Percentiles rank a stretch among this genome's conserved stretches.
These are phyloP conservation scores for Medauroidea extradentata DNA, from an alignment of 1,140 invertebrate species.

Conservation along the genomic window DNA sequence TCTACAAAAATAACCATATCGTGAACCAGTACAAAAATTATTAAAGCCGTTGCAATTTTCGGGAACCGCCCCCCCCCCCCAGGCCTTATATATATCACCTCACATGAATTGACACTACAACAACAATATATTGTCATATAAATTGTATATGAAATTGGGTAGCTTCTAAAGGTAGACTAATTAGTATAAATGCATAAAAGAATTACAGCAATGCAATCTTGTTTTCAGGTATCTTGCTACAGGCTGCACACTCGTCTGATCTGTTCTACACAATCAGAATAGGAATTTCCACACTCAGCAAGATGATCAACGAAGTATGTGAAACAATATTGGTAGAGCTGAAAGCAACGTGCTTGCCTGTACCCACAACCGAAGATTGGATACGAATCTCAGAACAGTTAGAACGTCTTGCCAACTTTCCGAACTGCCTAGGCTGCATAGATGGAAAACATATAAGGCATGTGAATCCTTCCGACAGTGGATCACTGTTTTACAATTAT, in stretches of 20 bases:
- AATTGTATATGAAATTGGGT: too few species aligned
- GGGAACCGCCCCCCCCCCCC: too few species aligned
- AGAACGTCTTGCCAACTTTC: slow-evolving; percentile 32
- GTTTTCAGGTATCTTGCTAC: slow-evolving; percentile 8
- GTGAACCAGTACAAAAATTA: too few species aligned
- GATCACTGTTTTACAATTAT: slow-evolving; percentile 8
- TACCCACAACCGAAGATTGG: slow-evolving; percentile 30
- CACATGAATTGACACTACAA: too few species aligned
- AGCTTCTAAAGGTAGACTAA: too few species aligned
- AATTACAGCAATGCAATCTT: neutral
- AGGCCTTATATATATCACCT: too few species aligned
- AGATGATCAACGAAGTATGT: slow-evolving; percentile 30
- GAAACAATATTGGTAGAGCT: slow-evolving; percentile 29
- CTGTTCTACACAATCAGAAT: slow-evolving; percentile 34
- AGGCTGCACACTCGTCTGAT: slow-evolving; percentile 32
- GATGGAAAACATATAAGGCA: slow-evolving; percentile 38
- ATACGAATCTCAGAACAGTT: slow-evolving; percentile 27
- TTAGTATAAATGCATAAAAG: neutral
- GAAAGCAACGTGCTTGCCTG: slow-evolving; percentile 22
- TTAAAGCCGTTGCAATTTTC: too few species aligned
- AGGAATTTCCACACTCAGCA: slow-evolving; percentile 29
- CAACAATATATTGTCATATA: too few species aligned
- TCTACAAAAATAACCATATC: too few species aligned
- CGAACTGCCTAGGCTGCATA: slow-evolving; percentile 33
- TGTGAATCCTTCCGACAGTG: slow-evolving; percentile 22